These are phyloP conservation scores for Chirona hameri DNA, from an alignment of 2,888 invertebrate genomes.

Conservation along the genomic window DNA sequence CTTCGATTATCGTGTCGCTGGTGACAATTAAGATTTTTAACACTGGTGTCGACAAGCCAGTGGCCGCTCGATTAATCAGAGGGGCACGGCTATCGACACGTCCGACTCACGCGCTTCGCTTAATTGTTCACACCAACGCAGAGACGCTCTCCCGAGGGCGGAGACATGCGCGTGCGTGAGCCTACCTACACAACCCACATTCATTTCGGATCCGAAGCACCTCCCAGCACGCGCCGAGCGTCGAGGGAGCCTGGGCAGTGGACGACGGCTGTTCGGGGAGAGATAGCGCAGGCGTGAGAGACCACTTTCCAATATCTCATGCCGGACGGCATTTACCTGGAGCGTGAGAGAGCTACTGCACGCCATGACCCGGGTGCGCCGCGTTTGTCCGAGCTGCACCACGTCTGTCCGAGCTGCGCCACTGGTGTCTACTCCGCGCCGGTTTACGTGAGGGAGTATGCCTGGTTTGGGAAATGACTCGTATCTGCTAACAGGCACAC, in stretches of 20 bases:
- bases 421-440: no score
- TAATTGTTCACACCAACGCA: neutral
- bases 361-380: neutral
- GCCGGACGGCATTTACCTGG: neutral
- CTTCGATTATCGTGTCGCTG: neutral
- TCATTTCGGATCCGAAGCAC: neutral
- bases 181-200: neutral
- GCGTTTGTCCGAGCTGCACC: no score
- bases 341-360: neutral
- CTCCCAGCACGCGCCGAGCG: neutral
- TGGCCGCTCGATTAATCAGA: neutral
- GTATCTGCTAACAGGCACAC: no score
- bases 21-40: neutral
- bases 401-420: no score
- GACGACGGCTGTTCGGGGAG: neutral
- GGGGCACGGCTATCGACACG: neutral
- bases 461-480: no score
- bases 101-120: neutral
- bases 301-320: slow-evolving; percentile 1
- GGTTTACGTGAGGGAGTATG: no score
- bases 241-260: neutral
- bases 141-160: neutral
- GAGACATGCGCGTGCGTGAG: neutral
- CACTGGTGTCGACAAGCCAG: neutral
- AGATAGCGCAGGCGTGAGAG: neutral